Percentiles rank a stretch among this genome's conserved stretches.
Conservation (phyloP, 2,888 invertebrate genomes). For the Carterocephalus palaemon region DNA sequence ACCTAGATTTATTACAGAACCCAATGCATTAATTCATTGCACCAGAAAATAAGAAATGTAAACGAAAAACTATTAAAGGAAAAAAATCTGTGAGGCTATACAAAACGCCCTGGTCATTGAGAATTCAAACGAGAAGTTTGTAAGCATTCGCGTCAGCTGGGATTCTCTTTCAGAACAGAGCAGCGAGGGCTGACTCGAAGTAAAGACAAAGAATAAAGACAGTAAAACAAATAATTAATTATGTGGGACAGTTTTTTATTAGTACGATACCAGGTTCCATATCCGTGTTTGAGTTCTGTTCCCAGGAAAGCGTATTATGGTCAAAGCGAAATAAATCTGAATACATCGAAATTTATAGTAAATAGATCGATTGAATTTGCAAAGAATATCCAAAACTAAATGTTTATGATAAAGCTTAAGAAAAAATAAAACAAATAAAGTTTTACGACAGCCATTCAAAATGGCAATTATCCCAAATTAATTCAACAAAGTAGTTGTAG, state of each 20-base stretch:
- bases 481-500: constrained; percentile 23
- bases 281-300: too few species aligned
- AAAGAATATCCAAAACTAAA: too few species aligned
- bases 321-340: too few species aligned
- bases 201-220: constrained; percentile 5
- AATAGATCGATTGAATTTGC: too few species aligned
- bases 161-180: constrained; percentile 6
- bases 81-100: constrained; percentile 9
- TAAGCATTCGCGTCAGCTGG: constrained; percentile 3
- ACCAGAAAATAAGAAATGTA: constrained; percentile 6
- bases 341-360: too few species aligned
- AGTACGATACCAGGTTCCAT: too few species aligned
- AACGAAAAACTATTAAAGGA: constrained; percentile 13
- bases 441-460: constrained; percentile 13
- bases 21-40: constrained; percentile 14
- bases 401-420: too few species aligned
- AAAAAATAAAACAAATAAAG: too few species aligned
- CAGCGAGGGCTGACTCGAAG: not conserved
- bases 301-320: too few species aligned
- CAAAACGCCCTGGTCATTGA: not conserved
- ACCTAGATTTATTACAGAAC: constrained; percentile 15
- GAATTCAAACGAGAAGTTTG: constrained; percentile 3
- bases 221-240: too few species aligned
- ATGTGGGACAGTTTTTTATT: too few species aligned
- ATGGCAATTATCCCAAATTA: constrained; percentile 18